phyloP scores from a whole-genome alignment of 2,113 vertebrate species.

The Gavialis gangeticus region DNA sequence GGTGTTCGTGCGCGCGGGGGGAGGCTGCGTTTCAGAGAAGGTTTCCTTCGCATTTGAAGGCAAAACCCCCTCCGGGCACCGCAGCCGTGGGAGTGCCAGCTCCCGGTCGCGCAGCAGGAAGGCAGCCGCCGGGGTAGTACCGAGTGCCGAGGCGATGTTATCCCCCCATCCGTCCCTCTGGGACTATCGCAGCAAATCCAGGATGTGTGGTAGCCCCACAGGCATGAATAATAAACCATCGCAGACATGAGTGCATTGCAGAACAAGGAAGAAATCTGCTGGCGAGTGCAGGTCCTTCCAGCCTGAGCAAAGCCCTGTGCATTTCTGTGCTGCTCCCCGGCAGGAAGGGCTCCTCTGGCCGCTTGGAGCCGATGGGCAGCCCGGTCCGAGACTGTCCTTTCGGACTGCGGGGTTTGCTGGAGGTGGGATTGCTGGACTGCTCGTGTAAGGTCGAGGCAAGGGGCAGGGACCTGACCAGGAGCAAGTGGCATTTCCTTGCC shows the following conservation, averaged over 20 bases:
- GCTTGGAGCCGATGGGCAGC: background rate
- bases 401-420: no score
- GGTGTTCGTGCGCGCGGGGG: background rate
- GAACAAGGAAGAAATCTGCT: fast-evolving
- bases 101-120: fast-evolving
- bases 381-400: fast-evolving
- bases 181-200: fast-evolving
- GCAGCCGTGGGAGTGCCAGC: background rate
- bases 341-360: fast-evolving
- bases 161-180: background rate
- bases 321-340: fast-evolving
- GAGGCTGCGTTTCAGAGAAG: background rate
- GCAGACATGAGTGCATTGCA: background rate
- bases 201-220: fast-evolving
- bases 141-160: background rate
- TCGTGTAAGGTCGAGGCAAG: no score
- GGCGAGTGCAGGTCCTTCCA: fast-evolving
- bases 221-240: fast-evolving
- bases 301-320: fast-evolving
- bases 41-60: background rate
- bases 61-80: background rate
- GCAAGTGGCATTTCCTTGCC: background rate
- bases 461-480: background rate
- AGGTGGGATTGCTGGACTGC: no score
- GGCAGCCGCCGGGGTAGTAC: fast-evolving